These are phyloP conservation scores for Poeciliopsis turneri DNA, from an alignment of 2,797 vertebrate species.

Conservation along the genomic window DNA sequence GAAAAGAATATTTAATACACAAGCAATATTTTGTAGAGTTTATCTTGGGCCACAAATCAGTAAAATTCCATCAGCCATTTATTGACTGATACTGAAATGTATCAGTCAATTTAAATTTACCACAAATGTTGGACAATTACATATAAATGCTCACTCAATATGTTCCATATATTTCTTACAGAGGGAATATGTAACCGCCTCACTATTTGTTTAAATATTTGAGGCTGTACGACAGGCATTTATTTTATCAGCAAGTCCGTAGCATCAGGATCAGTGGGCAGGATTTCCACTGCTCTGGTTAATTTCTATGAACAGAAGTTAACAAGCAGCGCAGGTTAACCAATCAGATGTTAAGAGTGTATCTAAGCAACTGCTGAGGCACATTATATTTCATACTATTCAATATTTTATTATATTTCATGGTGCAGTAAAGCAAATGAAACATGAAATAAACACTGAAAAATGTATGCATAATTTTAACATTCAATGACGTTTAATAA, in stretches of 20 bases:
- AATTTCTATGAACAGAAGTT: background rate
- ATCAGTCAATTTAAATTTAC: background rate
- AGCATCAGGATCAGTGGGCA: background rate
- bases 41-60: background rate
- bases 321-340: background rate
- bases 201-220: background rate
- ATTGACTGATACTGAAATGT: background rate
- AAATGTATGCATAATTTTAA: background rate
- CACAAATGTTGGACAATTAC: background rate
- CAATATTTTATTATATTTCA: background rate
- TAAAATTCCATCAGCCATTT: background rate
- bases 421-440: background rate
- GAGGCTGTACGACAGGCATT: background rate
- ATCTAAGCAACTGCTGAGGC: background rate
- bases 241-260: background rate
- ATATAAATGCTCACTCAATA: background rate
- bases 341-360: background rate
- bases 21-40: background rate
- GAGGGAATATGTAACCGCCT: background rate
- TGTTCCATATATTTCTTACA: background rate
- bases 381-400: background rate
- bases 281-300: background rate
- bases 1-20: background rate
- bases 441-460: background rate
- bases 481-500: background rate